A percentile compares a stretch with the other conserved stretches of the same genome.
Evolutionary conservation across 2,888 invertebrate species (phyloP).

Genomic region (Watsonalla binaria): DNA sequence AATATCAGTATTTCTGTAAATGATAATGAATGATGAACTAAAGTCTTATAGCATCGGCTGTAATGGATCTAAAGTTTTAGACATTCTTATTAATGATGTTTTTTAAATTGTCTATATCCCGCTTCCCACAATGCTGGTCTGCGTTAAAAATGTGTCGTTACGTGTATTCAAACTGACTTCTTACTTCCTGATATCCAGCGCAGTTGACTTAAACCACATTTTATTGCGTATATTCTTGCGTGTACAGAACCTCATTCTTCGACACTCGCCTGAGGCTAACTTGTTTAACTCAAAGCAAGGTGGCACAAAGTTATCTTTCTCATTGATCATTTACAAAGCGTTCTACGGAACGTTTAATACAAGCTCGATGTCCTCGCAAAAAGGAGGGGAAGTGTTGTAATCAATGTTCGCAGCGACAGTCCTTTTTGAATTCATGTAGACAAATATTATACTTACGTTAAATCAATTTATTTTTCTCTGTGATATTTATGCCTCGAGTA

Average conservation of each 20-base stretch:
- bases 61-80: too few species aligned
- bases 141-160: too few species aligned
- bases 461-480: too few species aligned
- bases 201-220: not conserved
- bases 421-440: not conserved
- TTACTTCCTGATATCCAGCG: not conserved
- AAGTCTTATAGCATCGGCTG: too few species aligned
- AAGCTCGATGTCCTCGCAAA: slow-evolving; percentile 17
- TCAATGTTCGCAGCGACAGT: not conserved
- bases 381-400: slow-evolving; percentile 16
- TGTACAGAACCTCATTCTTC: slow-evolving; percentile 34
- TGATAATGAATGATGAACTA: too few species aligned
- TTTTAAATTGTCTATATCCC: too few species aligned
- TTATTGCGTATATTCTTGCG: slow-evolving; percentile 17
- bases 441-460: too few species aligned
- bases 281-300: slow-evolving; percentile 54
- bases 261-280: slow-evolving; percentile 64
- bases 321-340: slow-evolving; percentile 70
- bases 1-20: too few species aligned
- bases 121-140: too few species aligned
- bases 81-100: too few species aligned
- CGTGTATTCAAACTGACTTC: not conserved
- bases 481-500: too few species aligned
- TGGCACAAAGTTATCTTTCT: slow-evolving; percentile 61
- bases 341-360: slow-evolving; percentile 24